Evolutionary conservation across 2,888 invertebrate genomes (phyloP), one percentile per base, ranked within the genome.

Genomic region (Craniophora ligustri): DNA sequence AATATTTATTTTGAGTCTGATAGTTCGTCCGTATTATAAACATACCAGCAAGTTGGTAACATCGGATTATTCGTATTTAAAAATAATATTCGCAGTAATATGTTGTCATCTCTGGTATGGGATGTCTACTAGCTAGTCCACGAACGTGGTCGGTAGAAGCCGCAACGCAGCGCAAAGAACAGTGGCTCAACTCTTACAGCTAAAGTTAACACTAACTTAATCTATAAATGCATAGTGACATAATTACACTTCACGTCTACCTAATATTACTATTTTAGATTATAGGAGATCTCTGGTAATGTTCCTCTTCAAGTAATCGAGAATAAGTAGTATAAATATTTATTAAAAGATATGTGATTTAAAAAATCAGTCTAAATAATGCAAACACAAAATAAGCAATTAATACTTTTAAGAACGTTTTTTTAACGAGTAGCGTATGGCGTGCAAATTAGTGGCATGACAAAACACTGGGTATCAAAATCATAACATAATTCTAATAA

Each of bases 241-340:
- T 64, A 51, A 75, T 67, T 72, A 75, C 58, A 55, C 49, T 50
- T 55, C 16, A 62, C 23, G 23, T 39, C 62, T 58, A 73, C 32
- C 39, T 70, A 61, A 38, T 46, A n/a, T n/a, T n/a, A n/a, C n/a
- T 56, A 65, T 40, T 59, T 54, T 70, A 74, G 68, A 76, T 32
- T 44, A 64, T 64, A 60, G 77, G 77, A 75, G 77, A 75, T 75
- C 77, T 67, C 58, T 74, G 75, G 65, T 59, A 50, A 48, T 63
- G 40, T 54, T 61, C 26, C 47, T 50, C 63, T 67, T 49, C 38
- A 42, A 41, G 36, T 55, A 51, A 55, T 34, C 26, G 7, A 7
- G 42, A 38, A 40, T 2, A 18, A 19, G 15, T 14, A 19, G 38
- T 31, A 26, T 46, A n/a, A n/a, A n/a, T n/a, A n/a, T n/a, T n/a